Evolutionary conservation across 1,140 invertebrate species (phyloP).

Genomic region (Bicyclus anynana): DNA sequence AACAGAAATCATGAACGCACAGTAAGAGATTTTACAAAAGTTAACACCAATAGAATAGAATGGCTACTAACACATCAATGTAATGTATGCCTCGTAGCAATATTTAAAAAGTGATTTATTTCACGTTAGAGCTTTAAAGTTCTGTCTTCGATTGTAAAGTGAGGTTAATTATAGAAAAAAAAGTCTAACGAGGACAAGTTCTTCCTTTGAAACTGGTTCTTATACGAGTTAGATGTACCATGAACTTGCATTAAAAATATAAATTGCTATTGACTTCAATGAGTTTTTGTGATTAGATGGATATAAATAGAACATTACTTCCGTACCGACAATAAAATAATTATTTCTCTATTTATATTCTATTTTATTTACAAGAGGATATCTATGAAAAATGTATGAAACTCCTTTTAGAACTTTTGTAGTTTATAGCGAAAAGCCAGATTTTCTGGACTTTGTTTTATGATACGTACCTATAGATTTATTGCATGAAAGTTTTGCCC

Average conservation of each 20-base stretch:
- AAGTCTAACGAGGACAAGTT: neutral
- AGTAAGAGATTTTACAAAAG: too few species aligned
- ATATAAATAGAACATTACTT: neutral
- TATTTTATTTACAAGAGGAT: too few species aligned
- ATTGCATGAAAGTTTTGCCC: too few species aligned
- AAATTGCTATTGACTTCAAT: conserved; percentile 10
- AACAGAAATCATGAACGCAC: too few species aligned
- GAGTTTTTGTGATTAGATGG: conserved; percentile 1
- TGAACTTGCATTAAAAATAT: conserved; percentile 42
- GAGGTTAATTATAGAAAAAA: neutral
- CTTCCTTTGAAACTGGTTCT: conserved; percentile 31
- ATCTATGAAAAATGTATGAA: too few species aligned
- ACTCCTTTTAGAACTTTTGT: too few species aligned
- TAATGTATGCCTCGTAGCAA: neutral
- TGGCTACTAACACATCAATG: neutral
- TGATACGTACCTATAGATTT: too few species aligned
- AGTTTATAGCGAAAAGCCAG: too few species aligned
- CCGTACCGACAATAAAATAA: neutral
- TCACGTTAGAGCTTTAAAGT: neutral
- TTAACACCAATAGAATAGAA: too few species aligned
- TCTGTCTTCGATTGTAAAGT: neutral
- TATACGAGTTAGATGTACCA: conserved; percentile 34
- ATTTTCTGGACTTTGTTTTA: too few species aligned
- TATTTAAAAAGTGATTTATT: neutral
- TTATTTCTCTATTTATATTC: neutral